phyloP scores from a whole-genome alignment of 2,888 invertebrate genomes.

The Eupithecia dodoneata region DNA sequence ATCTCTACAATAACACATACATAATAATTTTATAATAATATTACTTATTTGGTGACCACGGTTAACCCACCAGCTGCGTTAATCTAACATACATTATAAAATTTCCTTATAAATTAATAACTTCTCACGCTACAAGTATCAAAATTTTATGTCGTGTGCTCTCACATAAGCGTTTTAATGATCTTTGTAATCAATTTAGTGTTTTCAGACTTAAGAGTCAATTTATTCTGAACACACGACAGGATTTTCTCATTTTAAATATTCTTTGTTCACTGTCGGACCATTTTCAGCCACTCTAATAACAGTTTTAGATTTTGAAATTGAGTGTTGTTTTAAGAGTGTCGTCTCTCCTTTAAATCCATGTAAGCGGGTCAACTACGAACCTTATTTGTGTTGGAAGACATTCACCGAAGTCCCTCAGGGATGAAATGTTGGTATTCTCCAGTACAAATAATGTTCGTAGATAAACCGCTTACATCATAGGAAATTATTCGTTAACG shows the following conservation, averaged over 20 bases:
- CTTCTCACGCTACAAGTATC: constrained; percentile 41
- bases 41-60: constrained; percentile 60
- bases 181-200: neutral
- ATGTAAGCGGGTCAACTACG: neutral
- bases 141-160: constrained; percentile 40
- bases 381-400: neutral
- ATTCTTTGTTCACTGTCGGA: constrained; percentile 18
- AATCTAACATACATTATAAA: constrained; percentile 61
- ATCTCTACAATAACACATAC: constrained; percentile 46
- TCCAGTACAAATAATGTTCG: neutral
- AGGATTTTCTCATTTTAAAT: constrained; percentile 20
- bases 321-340: neutral
- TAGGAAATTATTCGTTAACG: neutral
- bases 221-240: constrained; percentile 37
- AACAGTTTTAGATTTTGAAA: neutral
- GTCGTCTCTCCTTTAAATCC: neutral
- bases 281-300: constrained; percentile 15
- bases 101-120: constrained; percentile 47
- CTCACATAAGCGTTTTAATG: constrained; percentile 26
- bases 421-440: neutral
- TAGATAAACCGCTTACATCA: neutral
- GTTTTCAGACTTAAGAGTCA: neutral
- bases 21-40: constrained; percentile 58
- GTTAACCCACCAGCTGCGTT: constrained; percentile 58
- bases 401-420: neutral